Evolutionary conservation across 2,888 invertebrate species (phyloP), one percentile per base, ranked within the genome.

Genomic region (Melieria picta): DNA sequence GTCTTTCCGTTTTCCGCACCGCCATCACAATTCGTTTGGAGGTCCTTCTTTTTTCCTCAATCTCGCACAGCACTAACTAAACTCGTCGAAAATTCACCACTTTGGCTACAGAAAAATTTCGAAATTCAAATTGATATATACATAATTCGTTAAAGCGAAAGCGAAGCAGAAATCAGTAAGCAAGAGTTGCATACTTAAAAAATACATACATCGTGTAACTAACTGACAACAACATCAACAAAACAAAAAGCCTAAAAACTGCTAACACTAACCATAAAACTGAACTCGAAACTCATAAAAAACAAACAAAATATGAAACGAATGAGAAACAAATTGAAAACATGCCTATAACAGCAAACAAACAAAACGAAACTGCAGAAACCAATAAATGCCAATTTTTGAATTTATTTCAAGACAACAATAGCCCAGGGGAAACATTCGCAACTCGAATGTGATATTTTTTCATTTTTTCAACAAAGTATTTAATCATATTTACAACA

Each of bases 381-480:
- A 77, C 67, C 74, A 75, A 78, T 71, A 80, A 30, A 80, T 73
- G 77, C 76, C 79, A 79, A 80, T 80, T 82, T 77, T 76, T 78
- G 76, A 80, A 82, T 83, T 83, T 82, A 83, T 84, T 85, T 83
- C 81, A 83, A 75, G 79, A 81, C 78, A 80, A 85, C 84, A 85
- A 84, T 85, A 85, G 85, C 85, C 85, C 72, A 77, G 84, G 85
- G 84, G 82, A 85, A 83, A 83, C 84, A 85, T 85, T 84, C 85
- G 80, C 81, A 85, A 84, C 83, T 84, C 85, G 85, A 84, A 83
- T 85, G 85, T 85, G 85, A 85, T 85, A 85, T 85, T 85, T 85
- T 83, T 64, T 64, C 9, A 57, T 69, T 69, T 64, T 62, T 46
- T 48, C 73, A 75, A 71, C 74, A 72, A 76, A 50, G 50, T 67